Evolutionary conservation across 2,113 vertebrate genomes (phyloP).

Genomic region (Thamnophis sirtalis): DNA sequence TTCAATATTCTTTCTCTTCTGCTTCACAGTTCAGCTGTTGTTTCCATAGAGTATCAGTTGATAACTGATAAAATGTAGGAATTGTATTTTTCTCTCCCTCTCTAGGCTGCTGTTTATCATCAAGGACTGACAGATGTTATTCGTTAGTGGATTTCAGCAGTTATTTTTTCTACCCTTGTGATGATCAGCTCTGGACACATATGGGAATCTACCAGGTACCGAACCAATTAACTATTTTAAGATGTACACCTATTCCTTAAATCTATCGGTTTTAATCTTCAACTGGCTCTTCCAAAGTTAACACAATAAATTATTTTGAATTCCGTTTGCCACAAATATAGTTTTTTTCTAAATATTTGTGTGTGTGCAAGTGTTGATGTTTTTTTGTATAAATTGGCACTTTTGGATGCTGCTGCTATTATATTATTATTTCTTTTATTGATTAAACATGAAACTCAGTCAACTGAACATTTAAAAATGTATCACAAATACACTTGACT

Average conservation of each 20-base stretch:
- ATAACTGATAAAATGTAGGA: background rate
- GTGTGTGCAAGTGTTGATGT: background rate
- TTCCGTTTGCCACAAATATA: background rate
- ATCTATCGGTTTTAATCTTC: background rate
- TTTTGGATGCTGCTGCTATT: background rate
- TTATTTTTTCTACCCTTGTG: background rate
- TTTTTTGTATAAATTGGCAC: background rate
- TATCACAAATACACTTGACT: too few species aligned
- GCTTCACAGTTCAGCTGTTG: background rate
- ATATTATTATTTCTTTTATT: too few species aligned
- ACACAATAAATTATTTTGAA: background rate
- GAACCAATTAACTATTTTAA: background rate
- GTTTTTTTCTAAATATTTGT: background rate
- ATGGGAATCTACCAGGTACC: background rate
- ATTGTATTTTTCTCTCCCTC: background rate
- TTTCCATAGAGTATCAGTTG: background rate
- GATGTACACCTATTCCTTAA: background rate
- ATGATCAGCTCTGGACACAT: background rate
- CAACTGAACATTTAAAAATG: too few species aligned
- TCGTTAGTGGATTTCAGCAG: background rate
- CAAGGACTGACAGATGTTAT: background rate
- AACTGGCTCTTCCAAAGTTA: background rate
- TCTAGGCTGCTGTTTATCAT: background rate
- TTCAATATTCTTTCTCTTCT: background rate
- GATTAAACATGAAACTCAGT: too few species aligned